Base-by-base conservation (phyloP, 2,113 vertebrate species). In the Amia ocellicauda region DNA sequence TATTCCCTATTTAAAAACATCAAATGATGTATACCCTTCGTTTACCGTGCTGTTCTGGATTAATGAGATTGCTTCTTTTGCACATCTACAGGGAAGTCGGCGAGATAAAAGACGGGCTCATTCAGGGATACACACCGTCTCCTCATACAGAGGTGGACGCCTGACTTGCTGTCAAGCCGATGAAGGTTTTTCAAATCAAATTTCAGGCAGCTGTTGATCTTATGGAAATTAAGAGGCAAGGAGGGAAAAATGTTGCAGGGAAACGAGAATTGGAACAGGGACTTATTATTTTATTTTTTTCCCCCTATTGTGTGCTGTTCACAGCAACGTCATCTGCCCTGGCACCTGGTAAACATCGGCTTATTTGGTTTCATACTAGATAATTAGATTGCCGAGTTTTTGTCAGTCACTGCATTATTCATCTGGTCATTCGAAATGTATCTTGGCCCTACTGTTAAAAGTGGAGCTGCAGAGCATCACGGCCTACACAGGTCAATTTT, bases 11-110 rank as follows among this genome's bases (percentile, higher is more conserved):
- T 24, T 54, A 54, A 54, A 54, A 54, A 54, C 51, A 24, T 24
- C 10, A 24, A 54, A 54, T 54, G 51, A 54, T 54, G 51, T 54
- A 54, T 54, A 54, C 51, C 51, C 51, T 54, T 54, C 51, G 22
- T 54, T 54, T 54, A 54, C 51, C 24, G 7, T 54, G 51, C 22
- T 22, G 2, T 54, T 54, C n/a, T 22, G 22, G 24, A n/a, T 54
- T 54, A 54, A 54, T 54, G 51, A 54, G 51, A 54, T 54, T 23
- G 20, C 51, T 54, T 23, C 51, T 27, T 54, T 54, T 54, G 51
- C 16, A 54, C 22, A 54, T 10, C 51, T 54, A 54, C 51, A 54
- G 20, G 47, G 47, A 50, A 50, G 20, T 54, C 16, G 10, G 20
- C 22, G n/a, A 22, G 51, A 54, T 8, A 54, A 54, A 54, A n/a